These are phyloP conservation scores for Metridium senile DNA, from an alignment of 92 coral and sea anemone species.

Conservation along the genomic window DNA sequence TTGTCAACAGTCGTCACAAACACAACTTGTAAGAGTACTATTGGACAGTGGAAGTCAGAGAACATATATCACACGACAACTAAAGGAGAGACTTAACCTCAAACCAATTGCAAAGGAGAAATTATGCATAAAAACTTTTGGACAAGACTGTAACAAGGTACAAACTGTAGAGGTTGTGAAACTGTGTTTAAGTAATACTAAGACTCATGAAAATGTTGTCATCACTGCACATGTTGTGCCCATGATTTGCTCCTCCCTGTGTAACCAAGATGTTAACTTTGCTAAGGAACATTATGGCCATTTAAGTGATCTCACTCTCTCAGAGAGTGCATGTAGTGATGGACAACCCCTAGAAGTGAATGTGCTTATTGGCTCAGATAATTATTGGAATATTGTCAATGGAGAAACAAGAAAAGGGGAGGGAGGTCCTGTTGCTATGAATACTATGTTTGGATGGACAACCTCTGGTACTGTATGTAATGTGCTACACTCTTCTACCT, in stretches of 20 bases:
- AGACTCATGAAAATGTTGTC: not conserved
- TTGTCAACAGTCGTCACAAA: not conserved
- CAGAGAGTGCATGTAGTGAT: conserved; percentile 12
- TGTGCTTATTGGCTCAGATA: conserved; percentile 42
- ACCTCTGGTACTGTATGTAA: conserved; percentile 50
- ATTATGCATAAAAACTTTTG: conserved; percentile 28
- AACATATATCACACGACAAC: conserved; percentile 20
- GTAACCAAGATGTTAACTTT: conserved; percentile 21
- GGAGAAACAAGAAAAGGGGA: conserved; percentile 44
- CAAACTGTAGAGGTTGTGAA: conserved; percentile 27
- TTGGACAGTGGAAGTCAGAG: conserved; percentile 50
- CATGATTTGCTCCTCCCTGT: conserved; percentile 32
- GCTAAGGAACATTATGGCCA: conserved; percentile 28
- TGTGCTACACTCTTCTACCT: not conserved
- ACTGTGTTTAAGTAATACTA: conserved; percentile 17
- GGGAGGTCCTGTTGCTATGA: conserved; percentile 47
- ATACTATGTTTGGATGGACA: conserved; percentile 46
- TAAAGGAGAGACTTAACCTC: conserved; percentile 21
- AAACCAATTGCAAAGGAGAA: not conserved
- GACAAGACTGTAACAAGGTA: conserved; percentile 11
- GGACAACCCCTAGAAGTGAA: conserved; percentile 18
- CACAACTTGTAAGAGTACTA: conserved; percentile 18
- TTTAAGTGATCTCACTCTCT: conserved; percentile 17
- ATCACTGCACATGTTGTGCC: conserved; percentile 41
- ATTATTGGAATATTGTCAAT: conserved; percentile 6